Evolutionary conservation across 2,888 invertebrate genomes (phyloP).

Genomic region (Capitulum mitella): DNA sequence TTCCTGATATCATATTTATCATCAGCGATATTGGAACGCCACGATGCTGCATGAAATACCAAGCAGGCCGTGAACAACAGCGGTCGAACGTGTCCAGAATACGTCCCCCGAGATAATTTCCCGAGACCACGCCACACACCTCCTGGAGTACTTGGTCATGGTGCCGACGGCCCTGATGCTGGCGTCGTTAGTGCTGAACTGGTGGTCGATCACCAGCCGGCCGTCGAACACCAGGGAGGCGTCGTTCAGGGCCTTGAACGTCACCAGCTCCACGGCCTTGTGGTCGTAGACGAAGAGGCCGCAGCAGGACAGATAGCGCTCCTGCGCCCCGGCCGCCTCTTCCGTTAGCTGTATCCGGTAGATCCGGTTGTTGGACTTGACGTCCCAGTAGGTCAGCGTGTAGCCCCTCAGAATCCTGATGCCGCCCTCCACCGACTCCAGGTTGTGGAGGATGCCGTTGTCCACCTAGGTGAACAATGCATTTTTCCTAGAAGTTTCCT

Average conservation of each 20-base stretch:
- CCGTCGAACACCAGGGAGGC: slow-evolving; percentile 47
- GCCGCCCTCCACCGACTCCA: not conserved
- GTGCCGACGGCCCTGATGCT: slow-evolving; percentile 59
- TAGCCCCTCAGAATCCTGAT: slow-evolving; percentile 11
- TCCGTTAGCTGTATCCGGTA: not conserved
- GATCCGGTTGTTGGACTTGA: not conserved
- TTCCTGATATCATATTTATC: no score
- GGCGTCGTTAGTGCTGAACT: slow-evolving; percentile 58
- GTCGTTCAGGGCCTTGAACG: slow-evolving; percentile 28
- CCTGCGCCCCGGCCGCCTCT: not conserved
- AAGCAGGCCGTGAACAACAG: no score
- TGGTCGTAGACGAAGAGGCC: slow-evolving; percentile 11
- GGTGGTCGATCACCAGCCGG: slow-evolving; percentile 55
- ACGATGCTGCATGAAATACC: no score
- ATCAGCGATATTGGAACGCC: no score
- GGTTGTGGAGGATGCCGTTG: not conserved
- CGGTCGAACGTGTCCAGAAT: no score
- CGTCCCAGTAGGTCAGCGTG: not conserved
- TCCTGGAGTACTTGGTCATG: slow-evolving; percentile 55
- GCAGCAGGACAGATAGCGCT: slow-evolving; percentile 1
- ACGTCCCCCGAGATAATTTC: not conserved
- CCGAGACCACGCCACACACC: not conserved
- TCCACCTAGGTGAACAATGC: no score
- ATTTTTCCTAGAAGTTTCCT: no score
- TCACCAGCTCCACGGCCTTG: not conserved